A percentile compares a stretch with the other conserved stretches of the same genome.
Evolutionary conservation across 1,140 invertebrate species (phyloP).

Genomic region (Ceratosolen solmsi): DNA sequence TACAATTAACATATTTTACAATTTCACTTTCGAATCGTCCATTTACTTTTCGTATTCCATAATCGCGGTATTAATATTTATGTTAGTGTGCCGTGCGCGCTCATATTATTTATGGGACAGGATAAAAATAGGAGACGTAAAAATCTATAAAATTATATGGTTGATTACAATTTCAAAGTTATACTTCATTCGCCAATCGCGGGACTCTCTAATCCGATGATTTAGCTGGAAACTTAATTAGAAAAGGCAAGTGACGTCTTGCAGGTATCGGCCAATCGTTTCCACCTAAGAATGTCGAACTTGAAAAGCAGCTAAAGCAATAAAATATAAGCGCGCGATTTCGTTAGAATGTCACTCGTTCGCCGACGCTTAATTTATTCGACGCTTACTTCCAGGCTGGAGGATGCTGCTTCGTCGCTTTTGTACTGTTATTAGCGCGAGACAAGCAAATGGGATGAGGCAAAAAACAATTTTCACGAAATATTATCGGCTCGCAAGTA

Average conservation of each 20-base stretch:
- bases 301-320: background rate
- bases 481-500: background rate
- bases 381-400: background rate
- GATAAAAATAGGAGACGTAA: constrained; percentile 24
- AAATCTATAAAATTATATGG: constrained; percentile 39
- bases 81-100: background rate
- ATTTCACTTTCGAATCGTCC: background rate
- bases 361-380: constrained; percentile 27
- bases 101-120: constrained; percentile 33
- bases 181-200: background rate
- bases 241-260: constrained; percentile 42
- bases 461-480: background rate
- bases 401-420: background rate
- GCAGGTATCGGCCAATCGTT: constrained; percentile 1
- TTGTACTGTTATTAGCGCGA: background rate
- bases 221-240: constrained; percentile 43
- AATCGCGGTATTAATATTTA: constrained; percentile 33
- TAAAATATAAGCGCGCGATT: background rate
- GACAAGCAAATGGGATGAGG: background rate
- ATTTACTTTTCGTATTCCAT: constrained; percentile 1
- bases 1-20: background rate
- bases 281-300: constrained; percentile 1
- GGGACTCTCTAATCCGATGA: constrained; percentile 24
- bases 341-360: constrained; percentile 1
- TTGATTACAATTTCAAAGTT: constrained; percentile 42